A percentile compares a stretch with the other conserved stretches of the same genome.
These are phyloP conservation scores for Darevskia nairensis DNA, from an alignment of 2,797 vertebrate species.

Conservation along the genomic window DNA sequence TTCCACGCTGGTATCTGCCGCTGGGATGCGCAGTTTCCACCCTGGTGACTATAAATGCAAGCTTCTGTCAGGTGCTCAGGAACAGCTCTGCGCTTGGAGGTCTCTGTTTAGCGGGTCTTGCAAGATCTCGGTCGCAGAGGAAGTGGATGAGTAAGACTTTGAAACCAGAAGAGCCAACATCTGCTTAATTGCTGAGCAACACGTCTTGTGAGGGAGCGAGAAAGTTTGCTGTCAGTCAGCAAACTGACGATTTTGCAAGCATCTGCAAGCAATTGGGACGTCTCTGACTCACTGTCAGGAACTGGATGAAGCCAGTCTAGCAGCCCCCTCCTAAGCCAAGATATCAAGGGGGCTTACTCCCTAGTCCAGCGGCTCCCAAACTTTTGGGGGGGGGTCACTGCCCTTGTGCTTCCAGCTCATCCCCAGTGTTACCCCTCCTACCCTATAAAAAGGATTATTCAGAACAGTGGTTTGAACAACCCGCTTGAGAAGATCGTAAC, in stretches of 20 bases:
- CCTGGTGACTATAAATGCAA: background rate
- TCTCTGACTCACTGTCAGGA: background rate
- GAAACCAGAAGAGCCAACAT: background rate
- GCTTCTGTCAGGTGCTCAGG: background rate
- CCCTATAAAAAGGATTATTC: too few species aligned
- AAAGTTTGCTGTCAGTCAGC: slow-evolving; percentile 4
- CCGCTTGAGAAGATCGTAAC: too few species aligned
- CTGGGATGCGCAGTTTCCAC: too few species aligned
- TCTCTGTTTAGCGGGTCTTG: background rate
- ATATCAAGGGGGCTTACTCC: background rate
- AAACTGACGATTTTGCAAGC: background rate
- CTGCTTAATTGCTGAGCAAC: background rate
- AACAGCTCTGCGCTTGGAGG: background rate
- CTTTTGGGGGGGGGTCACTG: too few species aligned
- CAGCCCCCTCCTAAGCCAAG: background rate
- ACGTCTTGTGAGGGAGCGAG: background rate
- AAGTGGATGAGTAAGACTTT: background rate
- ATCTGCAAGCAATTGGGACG: background rate
- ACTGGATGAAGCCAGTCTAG: too few species aligned
- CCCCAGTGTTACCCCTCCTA: too few species aligned
- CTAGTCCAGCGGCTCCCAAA: background rate
- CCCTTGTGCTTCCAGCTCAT: too few species aligned
- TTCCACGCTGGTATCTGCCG: too few species aligned
- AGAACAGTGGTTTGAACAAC: too few species aligned
- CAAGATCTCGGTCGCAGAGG: background rate